These are phyloP conservation scores for Origma solitaria DNA, from an alignment of 2,113 vertebrate genomes.

Conservation along the genomic window DNA sequence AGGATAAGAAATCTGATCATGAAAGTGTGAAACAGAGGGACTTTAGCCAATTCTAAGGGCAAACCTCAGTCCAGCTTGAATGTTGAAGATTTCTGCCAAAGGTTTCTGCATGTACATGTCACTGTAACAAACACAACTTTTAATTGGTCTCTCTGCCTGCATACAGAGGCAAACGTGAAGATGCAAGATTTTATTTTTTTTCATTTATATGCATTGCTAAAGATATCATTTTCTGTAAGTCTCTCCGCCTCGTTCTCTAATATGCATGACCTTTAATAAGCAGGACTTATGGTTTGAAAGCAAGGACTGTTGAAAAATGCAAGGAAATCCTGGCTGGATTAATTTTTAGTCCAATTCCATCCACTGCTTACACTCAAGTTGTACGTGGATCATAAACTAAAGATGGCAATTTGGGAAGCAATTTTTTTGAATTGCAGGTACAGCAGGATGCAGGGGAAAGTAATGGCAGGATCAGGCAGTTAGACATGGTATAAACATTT, in stretches of 20 bases:
- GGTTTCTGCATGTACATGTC: neutral
- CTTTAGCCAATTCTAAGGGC: neutral
- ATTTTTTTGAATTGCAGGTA: conserved; percentile 66
- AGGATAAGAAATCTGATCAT: conserved; percentile 17
- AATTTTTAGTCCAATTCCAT: conserved; percentile 50
- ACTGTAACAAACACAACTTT: neutral
- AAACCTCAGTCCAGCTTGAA: neutral
- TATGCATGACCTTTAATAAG: conserved; percentile 45
- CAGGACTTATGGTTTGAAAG: neutral
- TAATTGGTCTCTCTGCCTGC: neutral
- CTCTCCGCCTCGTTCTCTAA: neutral
- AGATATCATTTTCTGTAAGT: neutral
- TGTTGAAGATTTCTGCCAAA: neutral
- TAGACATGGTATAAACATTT: conserved; percentile 38
- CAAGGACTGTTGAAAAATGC: neutral
- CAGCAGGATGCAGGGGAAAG: conserved; percentile 19
- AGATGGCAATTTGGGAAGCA: conserved; percentile 59
- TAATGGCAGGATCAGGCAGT: conserved; percentile 54
- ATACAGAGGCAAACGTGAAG: neutral
- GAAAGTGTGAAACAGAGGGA: neutral
- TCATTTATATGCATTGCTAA: neutral
- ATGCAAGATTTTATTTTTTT: neutral
- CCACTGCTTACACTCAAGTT: neutral
- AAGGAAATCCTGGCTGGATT: conserved; percentile 32
- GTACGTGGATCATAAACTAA: conserved; percentile 51